These are phyloP conservation scores for Hyla sarda DNA, from an alignment of 2,113 vertebrate genomes.

Conservation along the genomic window DNA sequence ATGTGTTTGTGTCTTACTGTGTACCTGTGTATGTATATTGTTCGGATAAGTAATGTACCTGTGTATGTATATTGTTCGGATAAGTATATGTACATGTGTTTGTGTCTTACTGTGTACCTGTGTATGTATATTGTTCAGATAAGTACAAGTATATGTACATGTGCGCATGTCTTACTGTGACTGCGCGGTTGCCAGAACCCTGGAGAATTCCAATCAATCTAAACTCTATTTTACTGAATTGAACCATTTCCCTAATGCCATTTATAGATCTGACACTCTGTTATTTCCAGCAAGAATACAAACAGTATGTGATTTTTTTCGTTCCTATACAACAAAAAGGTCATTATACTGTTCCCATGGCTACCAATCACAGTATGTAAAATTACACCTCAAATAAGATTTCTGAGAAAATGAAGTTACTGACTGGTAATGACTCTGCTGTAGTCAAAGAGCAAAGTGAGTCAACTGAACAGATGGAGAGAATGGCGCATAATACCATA, in stretches of 20 bases:
- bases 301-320: conserved; percentile 68
- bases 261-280: conserved; percentile 72
- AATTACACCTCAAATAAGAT: conserved; percentile 70
- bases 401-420: conserved; percentile 71
- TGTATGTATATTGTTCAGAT: too few species aligned
- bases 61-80: too few species aligned
- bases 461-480: conserved; percentile 25
- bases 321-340: conserved; percentile 71
- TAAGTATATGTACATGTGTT: too few species aligned
- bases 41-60: too few species aligned
- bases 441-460: conserved; percentile 39
- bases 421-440: conserved; percentile 64
- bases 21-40: too few species aligned
- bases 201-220: neutral
- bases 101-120: too few species aligned
- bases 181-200: neutral
- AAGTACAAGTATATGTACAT: too few species aligned
- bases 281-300: conserved; percentile 71
- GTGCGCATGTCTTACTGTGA: neutral
- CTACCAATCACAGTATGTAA: conserved; percentile 71
- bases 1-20: too few species aligned
- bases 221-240: conserved; percentile 19
- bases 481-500: neutral
- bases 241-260: conserved; percentile 65
- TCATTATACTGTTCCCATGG: conserved; percentile 76